Evolutionary conservation across 2,888 invertebrate genomes (phyloP).

Genomic region (Sthenelais limicola): DNA sequence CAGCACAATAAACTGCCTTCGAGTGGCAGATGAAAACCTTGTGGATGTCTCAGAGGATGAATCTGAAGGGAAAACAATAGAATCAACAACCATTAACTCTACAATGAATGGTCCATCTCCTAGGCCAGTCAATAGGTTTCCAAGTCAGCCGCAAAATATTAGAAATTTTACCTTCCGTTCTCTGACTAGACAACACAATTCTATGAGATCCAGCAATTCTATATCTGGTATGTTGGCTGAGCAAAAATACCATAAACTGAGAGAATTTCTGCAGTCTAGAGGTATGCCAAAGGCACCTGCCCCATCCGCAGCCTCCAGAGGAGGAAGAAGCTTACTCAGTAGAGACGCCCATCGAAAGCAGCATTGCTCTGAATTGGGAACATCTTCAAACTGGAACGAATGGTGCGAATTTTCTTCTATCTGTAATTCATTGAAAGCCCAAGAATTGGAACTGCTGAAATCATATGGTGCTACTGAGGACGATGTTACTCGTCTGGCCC

Average conservation of each 20-base stretch:
- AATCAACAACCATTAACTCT: not conserved
- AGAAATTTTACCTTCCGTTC: conserved; percentile 6
- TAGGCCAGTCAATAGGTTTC: not conserved
- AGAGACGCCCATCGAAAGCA: not conserved
- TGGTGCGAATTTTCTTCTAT: no score
- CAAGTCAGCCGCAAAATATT: not conserved
- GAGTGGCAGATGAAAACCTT: not conserved
- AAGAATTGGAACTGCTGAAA: no score
- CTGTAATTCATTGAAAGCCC: no score
- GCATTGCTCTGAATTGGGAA: not conserved
- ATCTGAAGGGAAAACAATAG: not conserved
- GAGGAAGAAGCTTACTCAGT: not conserved
- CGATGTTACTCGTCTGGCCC: not conserved
- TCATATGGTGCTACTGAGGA: not conserved
- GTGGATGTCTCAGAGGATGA: not conserved
- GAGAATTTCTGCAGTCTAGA: conserved; percentile 1
- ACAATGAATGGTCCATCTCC: not conserved
- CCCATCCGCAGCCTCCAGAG: not conserved
- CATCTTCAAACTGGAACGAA: conserved; percentile 9
- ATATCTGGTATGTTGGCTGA: conserved; percentile 11
- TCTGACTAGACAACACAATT: not conserved
- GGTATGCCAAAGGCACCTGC: conserved; percentile 1
- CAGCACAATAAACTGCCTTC: conserved; percentile 10
- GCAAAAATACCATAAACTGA: not conserved
- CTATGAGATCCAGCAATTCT: not conserved